phyloP scores from a whole-genome alignment of 2,888 invertebrate species.

The Agelastica alni region DNA sequence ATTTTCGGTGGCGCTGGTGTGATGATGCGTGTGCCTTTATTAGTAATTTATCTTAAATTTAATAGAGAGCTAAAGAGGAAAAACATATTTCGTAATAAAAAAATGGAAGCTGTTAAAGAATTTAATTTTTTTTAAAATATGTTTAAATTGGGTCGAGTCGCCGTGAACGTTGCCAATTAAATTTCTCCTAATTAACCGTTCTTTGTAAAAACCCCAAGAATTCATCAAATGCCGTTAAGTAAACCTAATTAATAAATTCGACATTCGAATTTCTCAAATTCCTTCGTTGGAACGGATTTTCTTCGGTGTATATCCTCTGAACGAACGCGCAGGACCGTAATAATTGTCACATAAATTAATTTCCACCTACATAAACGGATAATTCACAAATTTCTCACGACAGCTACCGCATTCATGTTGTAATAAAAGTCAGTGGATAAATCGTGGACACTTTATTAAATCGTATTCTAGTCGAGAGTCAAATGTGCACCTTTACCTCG shows the following conservation, averaged over 20 bases:
- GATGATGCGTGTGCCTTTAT: too few relatives aligned
- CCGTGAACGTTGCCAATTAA: background rate
- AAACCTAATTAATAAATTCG: slow-evolving; percentile 13
- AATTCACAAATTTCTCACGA: slow-evolving; percentile 26
- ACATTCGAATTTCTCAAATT: slow-evolving; percentile 14
- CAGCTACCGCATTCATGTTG: slow-evolving; percentile 19
- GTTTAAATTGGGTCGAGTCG: background rate
- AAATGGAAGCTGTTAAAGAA: too few relatives aligned
- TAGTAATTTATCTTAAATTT: too few relatives aligned
- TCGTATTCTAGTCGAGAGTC: slow-evolving; percentile 15
- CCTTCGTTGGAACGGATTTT: slow-evolving; percentile 6
- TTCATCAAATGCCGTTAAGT: slow-evolving; percentile 8
- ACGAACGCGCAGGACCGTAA: slow-evolving; percentile 19
- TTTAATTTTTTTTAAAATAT: too few relatives aligned
- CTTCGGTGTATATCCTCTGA: background rate
- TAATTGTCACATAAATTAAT: slow-evolving; percentile 27
- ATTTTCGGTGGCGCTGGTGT: too few relatives aligned
- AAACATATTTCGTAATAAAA: too few relatives aligned
- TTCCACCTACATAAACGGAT: slow-evolving; percentile 20
- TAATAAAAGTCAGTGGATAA: slow-evolving; percentile 26
- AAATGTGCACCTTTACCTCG: too few relatives aligned
- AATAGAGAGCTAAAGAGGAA: too few relatives aligned
- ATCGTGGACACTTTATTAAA: slow-evolving; percentile 30
- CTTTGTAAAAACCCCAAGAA: background rate
- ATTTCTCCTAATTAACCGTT: slow-evolving; percentile 14